Evolutionary conservation across 1,140 invertebrate species (phyloP), one percentile per base, ranked within the genome.

Genomic region (Drosophila kepulauana): DNA sequence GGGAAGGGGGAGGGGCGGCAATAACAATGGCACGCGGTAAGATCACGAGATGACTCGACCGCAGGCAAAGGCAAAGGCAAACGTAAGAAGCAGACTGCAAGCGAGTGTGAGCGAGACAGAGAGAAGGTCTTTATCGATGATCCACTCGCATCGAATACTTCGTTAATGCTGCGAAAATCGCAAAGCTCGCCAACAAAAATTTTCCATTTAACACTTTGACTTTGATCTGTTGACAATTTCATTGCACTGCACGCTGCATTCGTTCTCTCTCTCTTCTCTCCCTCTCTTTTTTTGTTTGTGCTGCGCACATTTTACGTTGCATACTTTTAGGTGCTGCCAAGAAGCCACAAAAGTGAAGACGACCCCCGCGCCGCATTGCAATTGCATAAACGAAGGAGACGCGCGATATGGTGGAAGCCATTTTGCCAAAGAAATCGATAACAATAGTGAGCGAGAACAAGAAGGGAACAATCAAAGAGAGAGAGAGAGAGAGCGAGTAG

Each of bases 21-120:
- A 48, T 63, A 79, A 78, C 56, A 75, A 64, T 54, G 51, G 51
- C 78, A 87, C 71, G 75, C 78, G 70, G 71, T 63, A 61, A 87
- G 76, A 87, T 87, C 82, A 87, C 82, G 84, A 87, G 82, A 87
- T 88, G 69, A 70, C 59, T 63, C 25, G 58, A 70, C 46, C 52
- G 61, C 66, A 58, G 45, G 15, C 49, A 65, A 48, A 51, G 45
- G 15, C 49, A 65, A 48, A 51, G 51, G n/a, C 46, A 67, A 65
- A 56, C 52, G 48, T 65, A 71, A 49, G 5, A 49, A 3, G 8
- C 7, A 10, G 7, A 25, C 20, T 25, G 20, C 20, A 25, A 13
- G 7, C 15, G 16, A 10, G 6, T 8, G 46, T 10, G 30, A 33
- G 30, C 5, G 33, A 33, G 33, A 33, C 5, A 33, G 33, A 33